Percentiles rank a stretch among this genome's conserved stretches.
These are phyloP conservation scores for Hephaestus fuliginosus DNA, from an alignment of 2,797 vertebrate species.

Conservation along the genomic window DNA sequence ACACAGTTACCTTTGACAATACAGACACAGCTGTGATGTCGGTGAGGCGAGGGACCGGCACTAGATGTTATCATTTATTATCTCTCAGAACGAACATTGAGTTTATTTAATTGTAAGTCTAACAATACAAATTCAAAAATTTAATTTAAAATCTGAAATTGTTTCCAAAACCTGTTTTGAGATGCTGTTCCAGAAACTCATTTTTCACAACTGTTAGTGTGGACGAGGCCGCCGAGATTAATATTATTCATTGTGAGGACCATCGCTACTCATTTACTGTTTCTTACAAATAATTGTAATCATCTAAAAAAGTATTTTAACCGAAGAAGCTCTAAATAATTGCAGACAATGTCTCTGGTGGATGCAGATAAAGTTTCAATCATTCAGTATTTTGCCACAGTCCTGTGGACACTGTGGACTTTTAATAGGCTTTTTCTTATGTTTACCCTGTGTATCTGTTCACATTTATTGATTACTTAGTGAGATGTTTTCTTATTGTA, in stretches of 20 bases:
- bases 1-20: constrained; percentile 26
- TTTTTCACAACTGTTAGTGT: constrained; percentile 50
- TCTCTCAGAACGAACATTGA: constrained; percentile 24
- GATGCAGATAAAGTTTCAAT: constrained; percentile 71
- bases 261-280: constrained; percentile 62
- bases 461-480: constrained; percentile 91
- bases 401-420: constrained; percentile 91
- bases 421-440: constrained; percentile 86
- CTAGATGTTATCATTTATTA: constrained; percentile 29
- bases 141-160: constrained; percentile 20
- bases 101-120: constrained; percentile 39
- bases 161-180: constrained; percentile 22
- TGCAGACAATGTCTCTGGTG: constrained; percentile 72
- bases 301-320: constrained; percentile 65
- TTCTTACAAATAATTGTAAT: constrained; percentile 64
- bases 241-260: constrained; percentile 56
- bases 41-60: constrained; percentile 10
- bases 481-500: constrained; percentile 91
- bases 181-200: constrained; percentile 13
- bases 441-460: constrained; percentile 92
- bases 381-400: constrained; percentile 87
- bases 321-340: constrained; percentile 64
- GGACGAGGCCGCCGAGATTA: constrained; percentile 54
- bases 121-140: constrained; percentile 26
- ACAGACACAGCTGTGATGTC: constrained; percentile 46